Base-by-base conservation (phyloP, 2,797 vertebrate genomes). In the Holocentrus rufus region DNA sequence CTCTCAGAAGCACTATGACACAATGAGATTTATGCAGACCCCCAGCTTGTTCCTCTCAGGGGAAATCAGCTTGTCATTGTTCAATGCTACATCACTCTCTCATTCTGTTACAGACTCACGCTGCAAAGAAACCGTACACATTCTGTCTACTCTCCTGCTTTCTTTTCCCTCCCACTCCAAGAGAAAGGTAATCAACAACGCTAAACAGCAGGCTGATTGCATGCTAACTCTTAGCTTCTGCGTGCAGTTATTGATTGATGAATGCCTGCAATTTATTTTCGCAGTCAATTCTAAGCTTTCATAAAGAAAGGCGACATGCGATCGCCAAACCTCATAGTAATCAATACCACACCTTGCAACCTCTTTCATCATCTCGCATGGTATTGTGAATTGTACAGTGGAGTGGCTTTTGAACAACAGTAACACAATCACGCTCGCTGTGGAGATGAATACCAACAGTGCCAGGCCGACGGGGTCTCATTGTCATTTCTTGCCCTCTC, bases 181-280 rank as follows among this genome's bases (percentile, higher is more conserved):
- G 42, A 83, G 75, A 82, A 88, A 85, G 61, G 83, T 77, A 89
- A 91, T 87, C 77, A 74, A 63, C 65, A 77, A 81, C 72, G 72
- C 79, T 63, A 78, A 89, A 87, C 83, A 81, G 80, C 77, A 76
- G 67, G 65, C 75, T 85, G 71, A 86, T 72, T 77, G 72, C 76
- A 82, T 69, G 65, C 75, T 54, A 74, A 87, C 81, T 74, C 68
- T 70, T 47, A 65, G 55, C 65, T 76, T 71, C 39, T 69, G 71
- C 46, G 10, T 75, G 60, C 73, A 52, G 57, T 83, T 78, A 90
- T 86, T 88, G 85, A 90, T 74, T 84, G 85, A 89, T 89, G 83
- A 91, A 87, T 85, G 83, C 64, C 73, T 83, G 86, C 85, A 87
- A 88, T 91, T 93, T 76, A 87, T 84, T 85, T 81, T 55, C 79